These are phyloP conservation scores for Carpatolechia fugitivella DNA, from an alignment of 2,888 invertebrate genomes.

Conservation along the genomic window DNA sequence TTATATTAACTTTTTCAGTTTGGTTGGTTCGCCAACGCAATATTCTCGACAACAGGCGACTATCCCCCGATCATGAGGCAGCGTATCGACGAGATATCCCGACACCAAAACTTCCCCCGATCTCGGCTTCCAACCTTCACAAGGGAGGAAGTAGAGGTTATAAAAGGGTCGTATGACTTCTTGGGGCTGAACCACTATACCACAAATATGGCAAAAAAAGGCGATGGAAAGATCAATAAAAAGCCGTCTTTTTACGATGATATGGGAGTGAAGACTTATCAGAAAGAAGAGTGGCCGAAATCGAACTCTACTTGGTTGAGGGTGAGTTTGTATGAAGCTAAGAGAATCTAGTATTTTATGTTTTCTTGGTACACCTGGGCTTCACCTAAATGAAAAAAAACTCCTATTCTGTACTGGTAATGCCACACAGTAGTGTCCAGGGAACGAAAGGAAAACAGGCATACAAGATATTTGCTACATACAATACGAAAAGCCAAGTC, in stretches of 20 bases:
- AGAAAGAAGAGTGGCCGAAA: slow-evolving; percentile 72
- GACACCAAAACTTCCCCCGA: slow-evolving; percentile 74
- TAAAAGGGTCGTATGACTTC: slow-evolving; percentile 83
- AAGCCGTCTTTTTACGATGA: slow-evolving; percentile 62
- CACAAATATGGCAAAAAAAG: slow-evolving; percentile 64
- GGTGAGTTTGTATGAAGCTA: slow-evolving; percentile 39
- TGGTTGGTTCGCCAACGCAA: slow-evolving; percentile 84
- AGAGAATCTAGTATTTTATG: too few species aligned
- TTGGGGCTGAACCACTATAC: slow-evolving; percentile 88
- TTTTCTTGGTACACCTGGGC: too few species aligned
- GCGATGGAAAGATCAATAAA: slow-evolving; percentile 32
- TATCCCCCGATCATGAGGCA: slow-evolving; percentile 83
- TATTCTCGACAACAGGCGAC: slow-evolving; percentile 81
- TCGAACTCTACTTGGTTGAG: slow-evolving; percentile 72
- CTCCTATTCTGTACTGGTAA: too few species aligned
- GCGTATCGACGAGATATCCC: slow-evolving; percentile 77
- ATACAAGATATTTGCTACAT: too few species aligned
- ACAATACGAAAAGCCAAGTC: too few species aligned
- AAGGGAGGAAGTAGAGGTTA: slow-evolving; percentile 75
- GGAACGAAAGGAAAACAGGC: too few species aligned
- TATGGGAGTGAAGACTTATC: slow-evolving; percentile 47
- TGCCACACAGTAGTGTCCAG: too few species aligned
- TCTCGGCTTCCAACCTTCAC: slow-evolving; percentile 83
- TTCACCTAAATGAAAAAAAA: too few species aligned
- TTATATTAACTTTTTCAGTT: slow-evolving; percentile 56